Base-by-base conservation (phyloP, 2,888 invertebrate genomes). In the Congeria kusceri region DNA sequence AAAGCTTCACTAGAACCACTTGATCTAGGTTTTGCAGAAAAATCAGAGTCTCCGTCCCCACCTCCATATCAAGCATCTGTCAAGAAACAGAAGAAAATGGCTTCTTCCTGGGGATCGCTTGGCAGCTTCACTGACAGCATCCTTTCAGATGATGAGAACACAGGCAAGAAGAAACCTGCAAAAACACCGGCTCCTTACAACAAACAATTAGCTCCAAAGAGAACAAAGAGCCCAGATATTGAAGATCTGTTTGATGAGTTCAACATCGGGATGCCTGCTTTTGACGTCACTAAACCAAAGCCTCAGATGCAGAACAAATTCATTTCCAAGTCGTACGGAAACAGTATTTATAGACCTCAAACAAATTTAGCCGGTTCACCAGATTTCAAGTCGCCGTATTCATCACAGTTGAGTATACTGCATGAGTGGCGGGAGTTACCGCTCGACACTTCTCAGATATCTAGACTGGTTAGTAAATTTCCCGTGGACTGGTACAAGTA, bases 401-500 rank as follows among this genome's bases (percentile, higher is more conserved):
- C 92, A 27, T 87, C 88, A 2, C 87, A 90, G 47, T 84, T 92
- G 49, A 91, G 90, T 77, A 72, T 91, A 65, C 91, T 92, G 11
- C 67, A 82, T 39, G 86, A 88, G 28, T 92, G 92, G 92, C 83
- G 89, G 27, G 90, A 92, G 67, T 69, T 91, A 47, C 91, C 92
- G 9, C 76, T 92, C 13, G 90, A 92, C 32, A 86, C 88, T 56
- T 88, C 90, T 2, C 87, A 90, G 64, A 78, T 92, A 75, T 86
- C 88, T 1, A 71, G 87, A 15, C 83, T 88, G 67, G 74, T 89
- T 62, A 82, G 74, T 27, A 85, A 88, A 73, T 92, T 92, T 72
- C 91, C 92, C 0, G 77, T 76, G 23, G 90, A 90, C 61, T 92
- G 92, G 92, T 92, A 88, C 78, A 86, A 84, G 58, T 85, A 91